Evolutionary conservation across 1,140 invertebrate species (phyloP), one percentile per base, ranked within the genome.

Genomic region (Cryptotermes secundus): DNA sequence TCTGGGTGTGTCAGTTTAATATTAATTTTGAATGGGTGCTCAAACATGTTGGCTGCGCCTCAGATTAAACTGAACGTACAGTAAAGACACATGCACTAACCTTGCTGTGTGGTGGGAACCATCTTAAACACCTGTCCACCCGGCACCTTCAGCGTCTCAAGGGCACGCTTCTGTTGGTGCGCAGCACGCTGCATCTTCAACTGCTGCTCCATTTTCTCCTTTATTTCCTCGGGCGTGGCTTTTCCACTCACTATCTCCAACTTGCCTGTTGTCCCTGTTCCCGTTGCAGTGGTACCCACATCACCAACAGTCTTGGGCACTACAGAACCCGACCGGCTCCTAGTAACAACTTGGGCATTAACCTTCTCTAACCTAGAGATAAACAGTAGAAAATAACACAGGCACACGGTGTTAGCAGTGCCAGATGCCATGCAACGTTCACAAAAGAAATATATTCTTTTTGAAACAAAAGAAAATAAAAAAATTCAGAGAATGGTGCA

Each of bases 201-300:
- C 87, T 98, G 96, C 86, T 96, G 95, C 87, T 98, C 97, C 93
- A 97, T 94, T 88, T 97, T 96, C 84, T 97, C 96, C 88, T 97
- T 97, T 72, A 97, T 94, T 87, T 97, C 96, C 84, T 96, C 95
- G 0, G 95, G 92, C 34, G 92, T 93, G 0, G 92, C 90, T 88
- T 94, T 94, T 26, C 90, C 88, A 86, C 91, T 90, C 83, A 92
- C 88, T 59, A 90, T 82, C 35, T 86, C 85, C 22, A 86, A 49
- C 31, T 86, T 86, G n/a, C 81, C 81, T 9, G 82, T 59, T 42
- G 38, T 80, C 12, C 36, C 36, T n/a, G 34, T 81, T 0, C 65
- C 45, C 3, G 83, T 53, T 19, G 84, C 49, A 81, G 82, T 72
- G 24, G 45, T 34, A 16, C 59, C 59, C 6, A n/a, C 59, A 31